Base-by-base conservation (phyloP, 2,113 vertebrate genomes). In the Ceratotherium simum region DNA sequence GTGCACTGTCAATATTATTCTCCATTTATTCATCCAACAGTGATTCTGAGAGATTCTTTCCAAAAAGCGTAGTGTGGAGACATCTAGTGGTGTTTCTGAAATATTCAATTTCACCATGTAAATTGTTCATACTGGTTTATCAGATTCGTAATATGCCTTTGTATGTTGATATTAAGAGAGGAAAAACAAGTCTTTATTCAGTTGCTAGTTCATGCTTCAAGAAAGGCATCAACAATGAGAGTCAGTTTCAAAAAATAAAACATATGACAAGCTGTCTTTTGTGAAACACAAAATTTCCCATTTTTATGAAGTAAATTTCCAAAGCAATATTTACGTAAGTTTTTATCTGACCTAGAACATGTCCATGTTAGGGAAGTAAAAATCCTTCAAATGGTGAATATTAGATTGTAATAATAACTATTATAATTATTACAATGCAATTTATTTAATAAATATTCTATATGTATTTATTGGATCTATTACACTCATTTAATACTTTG, bases 1-100 rank as follows among this genome's bases (percentile, higher is more conserved):
- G 13, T 48, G 10, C 16, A 6, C 1, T 0, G 10, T 42, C 76
- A 60, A 2, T 48, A 36, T 39, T 51, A 17, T 1, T 54, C 18
- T 16, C n/a, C 29, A 17, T 75, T 73, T 85, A 31, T 23, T 87
- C 58, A 39, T 2, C 31, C 27, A 25, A 46, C 62, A 12, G 18
- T 3, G 31, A 46, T 6, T 3, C 18, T 17, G 54, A 21, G 14
- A 23, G 9, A 42, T 9, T 92, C 18, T 48, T 89, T 72, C 67
- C 33, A 39, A 98, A 97, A 95, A 0, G 93, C 97, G 98, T 98
- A 96, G 10, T 82, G 56, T 73, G 97, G 96, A 48, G 98, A 96
- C 99, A 98, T 98, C 99, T 99, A 97, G 98, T 80, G 99, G 97
- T 65, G 0, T 0, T 27, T 36, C 0, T 65, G 29, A 4, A 10